Percentiles rank a stretch among this genome's conserved stretches.
These are phyloP conservation scores for Plusia festucae DNA, from an alignment of 2,888 invertebrate species.

Conservation along the genomic window DNA sequence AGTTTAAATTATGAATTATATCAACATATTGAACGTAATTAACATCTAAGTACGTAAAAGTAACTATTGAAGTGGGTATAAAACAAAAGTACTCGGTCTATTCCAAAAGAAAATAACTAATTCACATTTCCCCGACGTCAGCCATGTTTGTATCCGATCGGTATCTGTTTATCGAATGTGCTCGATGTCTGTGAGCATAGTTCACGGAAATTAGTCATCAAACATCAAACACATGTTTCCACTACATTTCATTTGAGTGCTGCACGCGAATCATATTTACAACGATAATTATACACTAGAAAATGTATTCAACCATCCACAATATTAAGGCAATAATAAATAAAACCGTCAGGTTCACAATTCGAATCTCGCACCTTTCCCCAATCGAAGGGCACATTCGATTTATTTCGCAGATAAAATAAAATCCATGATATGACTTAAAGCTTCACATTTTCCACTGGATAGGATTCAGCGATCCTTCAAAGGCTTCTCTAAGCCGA, in stretches of 20 bases:
- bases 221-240: conserved; percentile 10
- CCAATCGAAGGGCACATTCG: conserved; percentile 9
- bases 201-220: conserved; percentile 9
- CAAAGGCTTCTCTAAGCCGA: conserved; percentile 73
- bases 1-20: background rate
- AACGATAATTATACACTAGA: background rate
- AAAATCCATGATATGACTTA: conserved; percentile 44
- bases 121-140: background rate
- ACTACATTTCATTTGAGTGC: conserved; percentile 7
- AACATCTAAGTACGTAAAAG: background rate
- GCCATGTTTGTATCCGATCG: background rate
- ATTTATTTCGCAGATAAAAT: conserved; percentile 46
- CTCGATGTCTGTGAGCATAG: conserved; percentile 11
- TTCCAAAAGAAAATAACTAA: background rate
- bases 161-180: conserved; percentile 10
- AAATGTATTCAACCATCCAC: background rate
- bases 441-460: conserved; percentile 43
- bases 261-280: conserved; percentile 5
- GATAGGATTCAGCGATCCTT: conserved; percentile 53
- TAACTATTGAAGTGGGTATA: background rate
- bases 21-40: background rate
- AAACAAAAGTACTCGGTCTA: background rate
- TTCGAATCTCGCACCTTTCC: conserved; percentile 5
- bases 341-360: background rate
- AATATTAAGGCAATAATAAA: background rate